Evolutionary conservation across 2,888 invertebrate genomes (phyloP).

Genomic region (Calliphora vomitoria): DNA sequence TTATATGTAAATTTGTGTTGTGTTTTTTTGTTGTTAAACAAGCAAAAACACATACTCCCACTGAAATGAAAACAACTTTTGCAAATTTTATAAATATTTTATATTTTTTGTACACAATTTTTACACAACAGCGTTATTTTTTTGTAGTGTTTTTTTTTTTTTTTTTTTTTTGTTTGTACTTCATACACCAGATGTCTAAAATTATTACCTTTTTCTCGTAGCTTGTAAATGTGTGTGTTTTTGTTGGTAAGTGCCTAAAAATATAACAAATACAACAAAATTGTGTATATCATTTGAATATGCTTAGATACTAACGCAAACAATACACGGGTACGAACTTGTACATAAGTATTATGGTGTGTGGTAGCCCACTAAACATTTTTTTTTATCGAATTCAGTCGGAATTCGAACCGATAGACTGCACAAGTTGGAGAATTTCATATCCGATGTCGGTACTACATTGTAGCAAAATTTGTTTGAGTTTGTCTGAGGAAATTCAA

Average conservation of each 20-base stretch:
- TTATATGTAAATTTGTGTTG: constrained; percentile 60
- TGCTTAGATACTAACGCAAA: background rate
- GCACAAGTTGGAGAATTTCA: too few relatives aligned
- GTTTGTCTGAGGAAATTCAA: too few relatives aligned
- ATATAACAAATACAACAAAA: constrained; percentile 19
- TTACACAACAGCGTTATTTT: background rate
- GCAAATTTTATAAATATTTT: constrained; percentile 36
- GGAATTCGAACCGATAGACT: too few relatives aligned
- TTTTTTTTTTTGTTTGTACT: background rate
- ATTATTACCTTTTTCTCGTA: constrained; percentile 25
- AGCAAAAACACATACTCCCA: background rate
- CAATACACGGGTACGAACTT: background rate
- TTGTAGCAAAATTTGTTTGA: too few relatives aligned
- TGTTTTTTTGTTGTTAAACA: constrained; percentile 6
- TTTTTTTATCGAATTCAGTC: too few relatives aligned
- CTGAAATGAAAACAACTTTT: constrained; percentile 13
- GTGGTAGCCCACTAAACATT: too few relatives aligned
- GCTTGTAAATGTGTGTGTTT: constrained; percentile 7
- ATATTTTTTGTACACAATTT: constrained; percentile 1
- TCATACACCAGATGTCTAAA: constrained; percentile 11
- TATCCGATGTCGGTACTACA: too few relatives aligned
- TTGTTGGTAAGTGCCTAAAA: background rate
- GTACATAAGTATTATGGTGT: background rate
- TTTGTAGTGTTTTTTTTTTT: too few relatives aligned
- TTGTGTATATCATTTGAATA: background rate